Percentiles rank a stretch among this genome's conserved stretches.
Evolutionary conservation across 1,140 invertebrate genomes (phyloP).

Genomic region (Triops longicaudatus): DNA sequence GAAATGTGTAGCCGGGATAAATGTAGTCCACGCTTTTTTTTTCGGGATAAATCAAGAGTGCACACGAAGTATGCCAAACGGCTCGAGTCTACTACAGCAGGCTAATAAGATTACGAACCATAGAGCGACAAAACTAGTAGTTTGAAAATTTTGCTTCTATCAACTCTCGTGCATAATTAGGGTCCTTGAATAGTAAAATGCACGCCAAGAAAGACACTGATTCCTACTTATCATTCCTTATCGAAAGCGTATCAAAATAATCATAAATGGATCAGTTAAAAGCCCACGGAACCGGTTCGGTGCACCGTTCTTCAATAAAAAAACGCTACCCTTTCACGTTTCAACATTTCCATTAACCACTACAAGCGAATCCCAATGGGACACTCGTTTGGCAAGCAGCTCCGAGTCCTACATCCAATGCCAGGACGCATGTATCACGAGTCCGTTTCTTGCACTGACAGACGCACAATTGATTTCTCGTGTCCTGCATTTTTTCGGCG

Average conservation of each 20-base stretch:
- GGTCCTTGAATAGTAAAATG: not conserved
- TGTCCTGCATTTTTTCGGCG: not conserved
- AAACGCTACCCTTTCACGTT: conserved; percentile 2
- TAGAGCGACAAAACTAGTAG: too few relatives aligned
- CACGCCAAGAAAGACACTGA: not conserved
- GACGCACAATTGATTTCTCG: not conserved
- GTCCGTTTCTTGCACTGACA: not conserved
- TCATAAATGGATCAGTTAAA: conserved; percentile 15
- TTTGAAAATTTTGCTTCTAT: not conserved
- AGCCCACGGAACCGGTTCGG: not conserved
- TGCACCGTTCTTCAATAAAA: not conserved
- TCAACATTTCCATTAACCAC: conserved; percentile 4
- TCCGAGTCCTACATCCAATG: not conserved
- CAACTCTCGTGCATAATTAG: not conserved
- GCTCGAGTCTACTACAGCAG: too few relatives aligned
- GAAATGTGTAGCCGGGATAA: not conserved
- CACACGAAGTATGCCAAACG: not conserved
- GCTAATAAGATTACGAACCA: too few relatives aligned
- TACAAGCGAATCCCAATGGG: not conserved
- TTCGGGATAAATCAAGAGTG: not conserved
- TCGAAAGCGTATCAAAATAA: not conserved
- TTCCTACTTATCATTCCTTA: not conserved
- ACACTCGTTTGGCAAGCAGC: not conserved
- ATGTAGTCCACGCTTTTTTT: not conserved
- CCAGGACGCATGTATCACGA: not conserved